Evolutionary conservation across 2,113 vertebrate species (phyloP).

Genomic region (Clupea harengus): DNA sequence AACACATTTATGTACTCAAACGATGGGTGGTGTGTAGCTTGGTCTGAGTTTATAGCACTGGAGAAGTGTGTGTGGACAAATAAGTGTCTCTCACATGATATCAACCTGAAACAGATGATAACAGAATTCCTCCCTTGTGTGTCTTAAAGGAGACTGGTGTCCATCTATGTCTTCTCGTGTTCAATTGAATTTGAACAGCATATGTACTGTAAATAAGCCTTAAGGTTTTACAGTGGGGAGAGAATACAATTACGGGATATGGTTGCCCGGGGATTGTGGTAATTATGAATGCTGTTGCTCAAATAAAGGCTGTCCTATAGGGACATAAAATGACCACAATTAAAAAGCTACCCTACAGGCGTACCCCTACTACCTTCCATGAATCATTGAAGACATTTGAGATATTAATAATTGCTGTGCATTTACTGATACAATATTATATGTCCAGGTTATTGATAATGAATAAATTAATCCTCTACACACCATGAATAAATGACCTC

Average conservation of each 20-base stretch:
- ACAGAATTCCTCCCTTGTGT: not conserved
- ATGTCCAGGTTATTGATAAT: no score
- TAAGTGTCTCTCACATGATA: not conserved
- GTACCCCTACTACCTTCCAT: no score
- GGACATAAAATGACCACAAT: not conserved
- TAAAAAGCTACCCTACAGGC: no score
- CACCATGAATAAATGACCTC: no score
- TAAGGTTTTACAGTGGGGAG: not conserved
- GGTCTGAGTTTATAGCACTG: not conserved
- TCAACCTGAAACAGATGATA: not conserved
- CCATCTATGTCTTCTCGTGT: no score
- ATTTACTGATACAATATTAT: no score
- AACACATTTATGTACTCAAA: no score
- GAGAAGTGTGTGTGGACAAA: not conserved
- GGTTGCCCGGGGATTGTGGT: not conserved
- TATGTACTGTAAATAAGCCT: not conserved
- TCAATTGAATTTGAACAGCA: not conserved
- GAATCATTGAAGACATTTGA: no score
- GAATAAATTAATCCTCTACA: no score
- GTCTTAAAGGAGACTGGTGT: not conserved
- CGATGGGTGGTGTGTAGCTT: no score
- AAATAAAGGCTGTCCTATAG: not conserved
- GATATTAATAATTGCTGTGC: no score
- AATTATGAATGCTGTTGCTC: not conserved
- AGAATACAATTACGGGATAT: no score